Evolutionary conservation across 2,888 invertebrate genomes (phyloP), one percentile per base, ranked within the genome.

Genomic region (Aleiodes testaceus): DNA sequence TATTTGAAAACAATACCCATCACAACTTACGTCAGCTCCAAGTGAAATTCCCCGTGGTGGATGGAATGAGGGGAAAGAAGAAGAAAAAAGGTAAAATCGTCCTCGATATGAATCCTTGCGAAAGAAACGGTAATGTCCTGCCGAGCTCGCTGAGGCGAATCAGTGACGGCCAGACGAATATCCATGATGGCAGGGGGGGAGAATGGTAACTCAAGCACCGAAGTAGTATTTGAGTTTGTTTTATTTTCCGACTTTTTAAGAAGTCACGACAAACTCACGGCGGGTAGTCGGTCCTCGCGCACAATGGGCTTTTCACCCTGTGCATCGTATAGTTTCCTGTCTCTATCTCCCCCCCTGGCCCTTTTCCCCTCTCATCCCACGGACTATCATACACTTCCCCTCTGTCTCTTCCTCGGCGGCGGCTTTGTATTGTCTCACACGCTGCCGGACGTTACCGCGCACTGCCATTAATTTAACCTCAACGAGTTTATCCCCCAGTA

Each of bases 191-290:
- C 52, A 26, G 26, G 5, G 20, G 42, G 53, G 26, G 42, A 36
- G 3, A 7, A 55, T 66, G 52, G 20, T 63, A 45, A 67, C 50
- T 49, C 45, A 53, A 49, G 47, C 18, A 75, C 75, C 74, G 73
- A 73, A 61, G 75, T 69, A 73, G 79, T 76, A 74, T 42, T 74
- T 50, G 53, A 64, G 45, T 20, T 63, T 47, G 44, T 78, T 79
- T 80, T 82, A n/a, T n/a, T 84, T 80, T 80, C 77, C 26, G 78
- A 80, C 80, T 84, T 83, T 82, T 80, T 80, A 79, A 81, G 79
- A 82, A 83, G 82, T 81, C 80, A 78, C 79, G 78, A 80, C 79
- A 81, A 84, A 85, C 80, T 82, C 80, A 69, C 78, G 76, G 77
- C 78, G 77, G 78, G 74, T 79, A 82, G 79, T 78, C 55, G 61